phyloP scores from a whole-genome alignment of 2,113 vertebrate genomes.

The Dromas ardeola region DNA sequence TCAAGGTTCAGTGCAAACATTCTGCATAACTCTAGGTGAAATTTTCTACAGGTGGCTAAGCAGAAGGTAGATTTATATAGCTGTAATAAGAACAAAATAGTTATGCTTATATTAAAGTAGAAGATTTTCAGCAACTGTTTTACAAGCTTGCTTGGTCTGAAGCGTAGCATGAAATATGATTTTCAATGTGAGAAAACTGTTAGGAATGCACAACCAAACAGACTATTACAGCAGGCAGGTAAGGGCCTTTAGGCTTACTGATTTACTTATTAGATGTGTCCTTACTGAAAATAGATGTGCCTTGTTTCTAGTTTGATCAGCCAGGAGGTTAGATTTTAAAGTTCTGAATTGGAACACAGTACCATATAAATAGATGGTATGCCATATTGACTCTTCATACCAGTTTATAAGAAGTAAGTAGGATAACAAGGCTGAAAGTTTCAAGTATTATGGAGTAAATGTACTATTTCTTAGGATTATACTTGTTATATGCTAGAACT shows the following conservation, averaged over 20 bases:
- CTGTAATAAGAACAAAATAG: background rate
- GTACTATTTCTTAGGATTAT: background rate
- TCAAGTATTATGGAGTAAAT: background rate
- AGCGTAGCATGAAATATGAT: background rate
- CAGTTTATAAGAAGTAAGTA: background rate
- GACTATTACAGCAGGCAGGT: background rate
- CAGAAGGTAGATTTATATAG: conserved; percentile 18
- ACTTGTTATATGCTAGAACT: background rate
- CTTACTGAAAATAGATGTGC: background rate
- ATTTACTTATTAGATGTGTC: background rate
- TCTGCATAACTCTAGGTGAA: background rate
- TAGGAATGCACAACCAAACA: background rate
- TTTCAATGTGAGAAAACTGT: background rate
- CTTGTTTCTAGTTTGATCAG: background rate
- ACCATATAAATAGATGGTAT: background rate
- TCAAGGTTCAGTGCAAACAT: background rate
- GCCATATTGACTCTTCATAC: background rate
- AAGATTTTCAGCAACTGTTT: background rate
- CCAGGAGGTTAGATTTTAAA: background rate
- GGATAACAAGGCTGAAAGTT: background rate
- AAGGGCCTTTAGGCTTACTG: background rate
- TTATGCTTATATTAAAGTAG: background rate
- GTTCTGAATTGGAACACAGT: background rate
- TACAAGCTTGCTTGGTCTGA: background rate
- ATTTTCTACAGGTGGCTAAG: conserved; percentile 15